Percentiles rank a stretch among this genome's conserved stretches.
phyloP scores from a whole-genome alignment of 2,113 vertebrate species.

The Epinephelus moara region DNA sequence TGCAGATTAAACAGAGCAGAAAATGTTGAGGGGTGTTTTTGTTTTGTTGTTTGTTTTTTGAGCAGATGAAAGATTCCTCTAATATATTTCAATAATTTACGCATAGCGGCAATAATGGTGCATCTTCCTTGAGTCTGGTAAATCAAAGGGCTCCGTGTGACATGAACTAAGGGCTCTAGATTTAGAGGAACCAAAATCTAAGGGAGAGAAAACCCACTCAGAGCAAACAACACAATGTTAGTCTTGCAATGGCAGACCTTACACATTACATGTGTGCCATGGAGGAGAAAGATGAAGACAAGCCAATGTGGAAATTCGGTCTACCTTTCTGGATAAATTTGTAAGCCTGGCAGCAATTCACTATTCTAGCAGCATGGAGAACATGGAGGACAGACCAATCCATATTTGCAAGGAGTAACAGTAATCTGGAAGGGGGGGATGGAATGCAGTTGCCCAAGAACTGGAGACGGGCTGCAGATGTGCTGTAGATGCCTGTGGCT shows the following conservation, averaged over 20 bases:
- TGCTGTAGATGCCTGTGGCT: not conserved
- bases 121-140: not conserved
- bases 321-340: slow-evolving; percentile 25
- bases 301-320: slow-evolving; percentile 13
- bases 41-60: not conserved
- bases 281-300: slow-evolving; percentile 17
- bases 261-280: slow-evolving; percentile 11
- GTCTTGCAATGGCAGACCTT: not conserved
- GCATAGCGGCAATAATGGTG: not conserved
- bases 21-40: not conserved
- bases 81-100: slow-evolving; percentile 5
- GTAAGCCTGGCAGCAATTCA: slow-evolving; percentile 23
- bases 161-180: not conserved
- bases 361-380: slow-evolving; percentile 8
- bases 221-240: slow-evolving; percentile 5
- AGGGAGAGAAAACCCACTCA: not conserved
- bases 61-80: slow-evolving; percentile 4
- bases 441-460: slow-evolving; percentile 2
- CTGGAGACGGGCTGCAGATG: not conserved
- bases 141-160: not conserved
- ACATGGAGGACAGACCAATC: slow-evolving; percentile 21
- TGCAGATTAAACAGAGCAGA: slow-evolving; percentile 6
- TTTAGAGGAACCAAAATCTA: not conserved
- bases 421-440: slow-evolving; percentile 2
- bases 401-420: slow-evolving; percentile 33